Conservation (phyloP, 2,888 invertebrate genomes). For the Amitus sp. region DNA sequence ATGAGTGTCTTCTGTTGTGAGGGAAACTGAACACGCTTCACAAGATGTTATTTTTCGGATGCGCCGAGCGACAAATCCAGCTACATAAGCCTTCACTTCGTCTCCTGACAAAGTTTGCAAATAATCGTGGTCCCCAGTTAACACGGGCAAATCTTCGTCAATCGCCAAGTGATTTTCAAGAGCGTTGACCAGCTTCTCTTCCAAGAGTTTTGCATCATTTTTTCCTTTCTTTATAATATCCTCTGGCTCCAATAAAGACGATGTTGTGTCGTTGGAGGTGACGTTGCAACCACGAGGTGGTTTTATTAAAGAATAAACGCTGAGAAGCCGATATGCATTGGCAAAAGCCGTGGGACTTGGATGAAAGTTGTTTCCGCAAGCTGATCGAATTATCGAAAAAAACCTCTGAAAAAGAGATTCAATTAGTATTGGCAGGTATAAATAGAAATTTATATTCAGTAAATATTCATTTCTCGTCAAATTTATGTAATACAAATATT, state of each 20-base stretch:
- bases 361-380: conserved; percentile 38
- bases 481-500: too few relatives aligned
- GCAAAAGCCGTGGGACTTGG: conserved; percentile 32
- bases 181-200: not conserved
- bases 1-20: not conserved
- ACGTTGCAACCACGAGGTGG: conserved; percentile 40
- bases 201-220: not conserved
- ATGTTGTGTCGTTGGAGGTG: not conserved
- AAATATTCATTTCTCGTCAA: too few relatives aligned
- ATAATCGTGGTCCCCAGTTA: too few relatives aligned
- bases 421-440: too few relatives aligned
- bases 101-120: not conserved
- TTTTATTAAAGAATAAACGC: conserved; percentile 37
- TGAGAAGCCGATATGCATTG: conserved; percentile 35
- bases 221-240: not conserved
- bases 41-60: not conserved
- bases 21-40: not conserved
- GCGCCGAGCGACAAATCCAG: not conserved
- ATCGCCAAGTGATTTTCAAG: not conserved
- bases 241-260: not conserved
- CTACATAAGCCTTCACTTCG: not conserved
- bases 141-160: too few relatives aligned
- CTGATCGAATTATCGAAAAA: conserved; percentile 25
- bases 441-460: too few relatives aligned
- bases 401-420: not conserved